Evolutionary conservation across 2,888 invertebrate species (phyloP), one percentile per base, ranked within the genome.

Genomic region (Drosophila trichaetosa): DNA sequence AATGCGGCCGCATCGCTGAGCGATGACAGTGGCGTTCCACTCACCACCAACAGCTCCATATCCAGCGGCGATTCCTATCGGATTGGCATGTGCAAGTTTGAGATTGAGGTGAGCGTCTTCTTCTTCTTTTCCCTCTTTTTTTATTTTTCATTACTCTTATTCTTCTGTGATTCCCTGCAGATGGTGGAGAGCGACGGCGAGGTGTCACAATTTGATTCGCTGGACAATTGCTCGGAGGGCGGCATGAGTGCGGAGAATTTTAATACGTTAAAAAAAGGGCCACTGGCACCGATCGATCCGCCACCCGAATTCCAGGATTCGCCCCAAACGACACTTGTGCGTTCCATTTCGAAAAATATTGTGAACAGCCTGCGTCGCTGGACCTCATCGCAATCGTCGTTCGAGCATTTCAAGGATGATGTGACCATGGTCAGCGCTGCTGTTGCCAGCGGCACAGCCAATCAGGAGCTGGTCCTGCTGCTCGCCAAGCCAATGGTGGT

Each of bases 111-210:
- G 24, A 76, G 81, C 49, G 16, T 11, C 1, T 13, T 49, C 4
- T 6, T 16, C 6, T 7, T 21, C 21, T 16, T 21, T 10, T 33
- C 33, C 33, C n/a, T n/a, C n/a, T 13, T 21, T 21, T 5, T 5
- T 6, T 0, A 4, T 6, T 18, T 6, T 49, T 3, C 16, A 2
- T 13, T 33, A 8, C 10, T 34, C 4, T 29, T 5, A 16, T 31
- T n/a, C 6, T 24, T 24, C 46, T 24, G 21, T 4, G 21, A 46
- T 16, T 46, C 21, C 11, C 24, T 16, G 74, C 92, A 96, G 96
- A 94, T 96, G 93, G 95, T 96, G 93, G 97, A 97, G 93, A 97
- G 97, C 92, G 97, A 97, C 93, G 96, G 96, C 89, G 97, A 97
- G 93, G 94, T 97, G 73, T 97, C 96, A n/a, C 95, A 96, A 91